Evolutionary conservation across 1,140 invertebrate species (phyloP).

Genomic region (Vanessa atalanta): DNA sequence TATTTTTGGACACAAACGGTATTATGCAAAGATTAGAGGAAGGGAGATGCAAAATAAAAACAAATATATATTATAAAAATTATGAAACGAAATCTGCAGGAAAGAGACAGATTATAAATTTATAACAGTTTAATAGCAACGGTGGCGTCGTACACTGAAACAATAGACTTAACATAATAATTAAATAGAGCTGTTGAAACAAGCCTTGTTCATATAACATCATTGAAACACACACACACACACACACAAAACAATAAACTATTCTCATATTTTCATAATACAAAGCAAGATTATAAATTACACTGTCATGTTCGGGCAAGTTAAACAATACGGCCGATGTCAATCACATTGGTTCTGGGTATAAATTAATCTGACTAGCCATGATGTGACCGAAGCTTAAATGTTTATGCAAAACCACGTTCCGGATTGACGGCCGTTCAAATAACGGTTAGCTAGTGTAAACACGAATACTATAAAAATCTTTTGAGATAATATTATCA

Average conservation of each 20-base stretch:
- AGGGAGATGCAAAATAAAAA: too few species aligned
- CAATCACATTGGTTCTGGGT: conserved; percentile 39
- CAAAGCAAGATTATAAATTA: conserved; percentile 24
- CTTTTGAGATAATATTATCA: conserved; percentile 6
- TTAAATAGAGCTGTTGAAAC: not conserved
- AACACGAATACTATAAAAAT: conserved; percentile 27
- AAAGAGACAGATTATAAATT: too few species aligned
- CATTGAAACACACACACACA: not conserved
- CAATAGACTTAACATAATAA: too few species aligned
- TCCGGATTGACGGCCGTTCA: conserved; percentile 35
- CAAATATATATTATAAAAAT: too few species aligned
- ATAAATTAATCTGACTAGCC: conserved; percentile 38
- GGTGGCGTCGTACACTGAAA: too few species aligned
- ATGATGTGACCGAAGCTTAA: conserved; percentile 46
- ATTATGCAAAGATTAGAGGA: too few species aligned
- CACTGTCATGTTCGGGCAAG: conserved; percentile 32
- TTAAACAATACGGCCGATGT: conserved; percentile 33
- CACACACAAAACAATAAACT: conserved; percentile 17
- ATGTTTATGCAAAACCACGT: conserved; percentile 59
- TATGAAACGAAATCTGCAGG: too few species aligned
- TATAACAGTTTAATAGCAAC: too few species aligned
- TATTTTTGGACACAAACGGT: too few species aligned
- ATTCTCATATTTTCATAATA: conserved; percentile 13
- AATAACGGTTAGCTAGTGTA: conserved; percentile 36
- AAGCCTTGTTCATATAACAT: not conserved